These are phyloP conservation scores for Danaus plexippus DNA, from an alignment of 1,140 invertebrate genomes.

Conservation along the genomic window DNA sequence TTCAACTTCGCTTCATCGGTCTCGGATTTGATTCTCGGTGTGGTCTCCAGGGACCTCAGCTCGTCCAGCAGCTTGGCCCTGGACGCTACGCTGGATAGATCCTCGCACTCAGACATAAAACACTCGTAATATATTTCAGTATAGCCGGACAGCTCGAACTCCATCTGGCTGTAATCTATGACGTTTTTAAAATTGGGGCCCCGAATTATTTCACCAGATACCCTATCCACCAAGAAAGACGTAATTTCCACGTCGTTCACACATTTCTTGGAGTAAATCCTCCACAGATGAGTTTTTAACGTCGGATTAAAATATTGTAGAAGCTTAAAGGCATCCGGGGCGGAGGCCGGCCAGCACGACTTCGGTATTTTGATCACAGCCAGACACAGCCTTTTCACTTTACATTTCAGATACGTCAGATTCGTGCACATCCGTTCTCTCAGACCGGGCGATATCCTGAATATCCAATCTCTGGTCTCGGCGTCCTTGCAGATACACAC, in stretches of 20 bases:
- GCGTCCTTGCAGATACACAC: conserved; percentile 56
- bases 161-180: conserved; percentile 54
- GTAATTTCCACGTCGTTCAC: conserved; percentile 36
- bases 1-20: conserved; percentile 10
- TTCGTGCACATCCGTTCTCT: conserved; percentile 51
- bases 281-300: conserved; percentile 44
- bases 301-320: conserved; percentile 57
- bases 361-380: conserved; percentile 48
- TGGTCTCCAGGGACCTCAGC: conserved; percentile 35
- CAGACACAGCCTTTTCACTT: conserved; percentile 47
- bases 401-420: conserved; percentile 41
- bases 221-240: conserved; percentile 46
- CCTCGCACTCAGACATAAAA: conserved; percentile 43
- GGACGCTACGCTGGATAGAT: conserved; percentile 48
- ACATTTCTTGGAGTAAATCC: conserved; percentile 44
- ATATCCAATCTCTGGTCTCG: conserved; percentile 52
- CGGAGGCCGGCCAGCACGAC: conserved; percentile 41
- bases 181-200: conserved; percentile 52
- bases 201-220: conserved; percentile 53
- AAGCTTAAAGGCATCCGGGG: conserved; percentile 48
- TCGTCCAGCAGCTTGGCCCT: conserved; percentile 54
- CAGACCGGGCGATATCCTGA: conserved; percentile 46
- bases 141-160: conserved; percentile 49
- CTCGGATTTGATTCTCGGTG: conserved; percentile 31
- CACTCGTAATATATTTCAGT: conserved; percentile 55